Evolutionary conservation across 2,113 vertebrate genomes (phyloP), one percentile per base, ranked within the genome.

Genomic region (Hydrochoerus hydrochaeris): DNA sequence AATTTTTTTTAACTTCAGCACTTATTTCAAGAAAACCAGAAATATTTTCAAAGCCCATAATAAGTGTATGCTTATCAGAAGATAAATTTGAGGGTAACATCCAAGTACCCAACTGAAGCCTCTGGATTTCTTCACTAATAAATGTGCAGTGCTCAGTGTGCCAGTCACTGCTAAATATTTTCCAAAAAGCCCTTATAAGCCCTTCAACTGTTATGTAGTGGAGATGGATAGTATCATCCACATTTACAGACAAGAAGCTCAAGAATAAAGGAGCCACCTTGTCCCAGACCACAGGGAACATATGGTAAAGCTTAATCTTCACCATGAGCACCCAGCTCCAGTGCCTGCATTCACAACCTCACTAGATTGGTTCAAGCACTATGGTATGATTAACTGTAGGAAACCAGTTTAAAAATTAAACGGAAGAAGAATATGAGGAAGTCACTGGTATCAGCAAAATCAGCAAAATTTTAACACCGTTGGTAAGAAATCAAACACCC

Each of bases 1-100:
- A 71, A 57, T 24, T 87, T 92, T 46, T 46, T 46, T 44, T 11
- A 44, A 20, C 32, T 44, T 83, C 85, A 77, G 57, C 46, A 60
- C n/a, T 57, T 93, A 75, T 91, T 90, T 86, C 57, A 97, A 95
- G 60, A 57, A 91, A 93, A 88, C n/a, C 12, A 65, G 60, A 80
- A 73, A 67, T 60, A 26, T 95, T 81, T 91, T 52, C 19, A 26
- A 94, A 73, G 58, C 32, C 46, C 85, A 28, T 93, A 65, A 67
- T 26, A 82, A 88, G 46, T 77, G 26, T 67, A n/a, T 38, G 28
- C 44, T 77, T 44, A 57, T 75, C 41, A 60, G 24, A 57, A 77
- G 22, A 77, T 14, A 46, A 77, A 30, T 30, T 30, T 30, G 11
- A 26, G 41, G 73, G 16, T 4, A 32, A 41, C n/a, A 46, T 17